Conservation (phyloP, 2,888 invertebrate species). For the Anthrax anthrax region DNA sequence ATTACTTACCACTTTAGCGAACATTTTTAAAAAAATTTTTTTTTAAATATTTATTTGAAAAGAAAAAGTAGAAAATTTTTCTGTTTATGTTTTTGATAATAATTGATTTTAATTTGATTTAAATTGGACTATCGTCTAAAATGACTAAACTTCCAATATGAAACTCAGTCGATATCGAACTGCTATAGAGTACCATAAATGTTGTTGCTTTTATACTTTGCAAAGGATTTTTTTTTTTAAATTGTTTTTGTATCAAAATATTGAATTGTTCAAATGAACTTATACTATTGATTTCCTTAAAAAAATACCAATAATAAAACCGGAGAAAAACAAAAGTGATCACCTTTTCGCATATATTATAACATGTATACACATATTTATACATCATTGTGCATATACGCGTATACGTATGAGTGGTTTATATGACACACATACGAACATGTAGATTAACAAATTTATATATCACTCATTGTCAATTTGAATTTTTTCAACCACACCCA, state of each 20-base stretch:
- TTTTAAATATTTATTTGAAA: neutral
- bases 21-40: slow-evolving; percentile 21
- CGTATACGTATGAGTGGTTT: neutral
- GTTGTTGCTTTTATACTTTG: slow-evolving; percentile 27
- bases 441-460: too few relatives aligned
- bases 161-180: slow-evolving; percentile 29
- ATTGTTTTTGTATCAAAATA: neutral
- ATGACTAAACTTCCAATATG: slow-evolving; percentile 33
- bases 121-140: slow-evolving; percentile 31
- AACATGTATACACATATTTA: neutral
- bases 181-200: slow-evolving; percentile 22
- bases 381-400: neutral
- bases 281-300: neutral
- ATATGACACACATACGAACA: too few relatives aligned
- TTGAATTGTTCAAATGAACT: too few relatives aligned
- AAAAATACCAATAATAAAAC: neutral
- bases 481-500: neutral
- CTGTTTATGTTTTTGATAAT: neutral
- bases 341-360: neutral
- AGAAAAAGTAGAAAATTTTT: slow-evolving; percentile 18
- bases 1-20: slow-evolving; percentile 34
- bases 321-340: too few relatives aligned
- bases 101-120: neutral
- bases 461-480: neutral
- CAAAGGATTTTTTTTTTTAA: neutral